Base-by-base conservation (phyloP, 2,113 vertebrate genomes). In the Chaenocephalus aceratus region DNA sequence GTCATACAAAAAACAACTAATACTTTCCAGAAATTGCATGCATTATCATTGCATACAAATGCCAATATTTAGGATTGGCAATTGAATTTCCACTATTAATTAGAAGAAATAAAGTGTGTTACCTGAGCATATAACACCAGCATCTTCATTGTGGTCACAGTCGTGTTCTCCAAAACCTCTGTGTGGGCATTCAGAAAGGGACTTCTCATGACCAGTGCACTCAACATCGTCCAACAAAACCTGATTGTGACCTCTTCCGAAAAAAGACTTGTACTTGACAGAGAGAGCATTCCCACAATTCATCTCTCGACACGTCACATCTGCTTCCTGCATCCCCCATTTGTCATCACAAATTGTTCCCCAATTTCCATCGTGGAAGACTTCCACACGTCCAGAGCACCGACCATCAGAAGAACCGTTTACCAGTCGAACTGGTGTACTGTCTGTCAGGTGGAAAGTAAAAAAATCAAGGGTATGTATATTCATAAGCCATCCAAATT, bases 291-390 rank as follows among this genome's bases (percentile, higher is more conserved):
- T 73, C 2, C 93, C 93, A 46, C 93, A 94, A 60, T 87, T 79
- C 86, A 92, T 63, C 75, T 91, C 78, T 15, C 72, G 77, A 54
- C 93, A 94, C 0, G 48, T 46, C 0, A 94, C 93, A 7, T 15
- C 6, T 16, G 83, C 93, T 70, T 92, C 91, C 21, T 67, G 82
- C 21, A 94, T 77, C 34, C 88, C 91, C 93, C 93, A 94, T 58
- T 61, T 79, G 79, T 94, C 93, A 66, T 94, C 93, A 41, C 93
- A 94, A 48, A 92, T 41, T 5, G 91, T 90, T 53, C 93, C 93
- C 93, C 93, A 94, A 49, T 88, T 69, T 56, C 64, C 87, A 0
- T 77, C 41, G 48, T 94, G 21, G 44, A 66, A 79, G 56, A 94
- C 3, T 63, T 94, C 93, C 51, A 94, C 90, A 63, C 93, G 82